Conservation (phyloP, 1,140 invertebrate genomes). For the Chionoecetes opilio region DNA sequence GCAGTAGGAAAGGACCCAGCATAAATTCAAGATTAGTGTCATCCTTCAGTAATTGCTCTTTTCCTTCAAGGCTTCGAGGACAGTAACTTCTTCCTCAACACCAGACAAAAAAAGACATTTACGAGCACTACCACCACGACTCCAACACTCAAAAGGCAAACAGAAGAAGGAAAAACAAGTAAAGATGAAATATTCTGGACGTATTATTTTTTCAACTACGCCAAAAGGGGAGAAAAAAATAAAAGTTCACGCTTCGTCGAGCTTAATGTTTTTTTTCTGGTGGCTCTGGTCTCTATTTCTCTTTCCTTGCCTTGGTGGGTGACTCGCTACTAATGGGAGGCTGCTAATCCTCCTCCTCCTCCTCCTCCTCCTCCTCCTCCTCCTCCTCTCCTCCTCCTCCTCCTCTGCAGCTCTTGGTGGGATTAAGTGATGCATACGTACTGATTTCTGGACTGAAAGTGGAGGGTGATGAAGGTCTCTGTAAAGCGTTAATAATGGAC, state of each 20-base stretch:
- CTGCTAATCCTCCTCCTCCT: not conserved
- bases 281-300: not conserved
- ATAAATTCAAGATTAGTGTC: not conserved
- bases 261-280: not conserved
- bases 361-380: no score
- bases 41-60: slow-evolving; percentile 9
- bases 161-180: no score
- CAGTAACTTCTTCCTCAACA: not conserved
- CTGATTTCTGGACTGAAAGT: not conserved
- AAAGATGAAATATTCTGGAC: no score
- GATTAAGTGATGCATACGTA: not conserved
- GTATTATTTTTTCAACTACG: no score
- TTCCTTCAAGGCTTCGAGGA: not conserved
- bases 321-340: not conserved
- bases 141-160: no score
- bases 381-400: no score
- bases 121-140: no score
- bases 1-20: no score
- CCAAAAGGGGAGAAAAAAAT: no score
- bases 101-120: not conserved
- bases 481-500: not conserved
- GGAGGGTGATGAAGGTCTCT: not conserved
- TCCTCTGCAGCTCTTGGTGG: not conserved
- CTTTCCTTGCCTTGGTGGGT: not conserved
- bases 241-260: not conserved